Evolutionary conservation across 1,140 invertebrate genomes (phyloP).

Genomic region (Tetraneura akinire): DNA sequence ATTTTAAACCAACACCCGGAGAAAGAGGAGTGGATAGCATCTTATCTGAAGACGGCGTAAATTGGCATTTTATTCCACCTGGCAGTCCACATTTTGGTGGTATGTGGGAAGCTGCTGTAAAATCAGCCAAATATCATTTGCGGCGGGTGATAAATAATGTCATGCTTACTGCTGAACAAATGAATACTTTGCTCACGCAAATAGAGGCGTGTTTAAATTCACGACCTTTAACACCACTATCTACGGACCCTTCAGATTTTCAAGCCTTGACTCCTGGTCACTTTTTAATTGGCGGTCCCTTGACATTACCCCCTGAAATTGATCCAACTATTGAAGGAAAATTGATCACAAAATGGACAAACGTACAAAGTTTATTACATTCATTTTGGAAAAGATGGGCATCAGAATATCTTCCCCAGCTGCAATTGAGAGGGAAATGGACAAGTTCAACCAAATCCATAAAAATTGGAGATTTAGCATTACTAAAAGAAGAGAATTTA

Average conservation of each 20-base stretch:
- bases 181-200: constrained; percentile 53
- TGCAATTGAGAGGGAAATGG: constrained; percentile 41
- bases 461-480: constrained; percentile 3
- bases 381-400: constrained; percentile 35
- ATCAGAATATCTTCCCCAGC: constrained; percentile 22
- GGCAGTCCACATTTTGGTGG: constrained; percentile 42
- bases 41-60: not conserved
- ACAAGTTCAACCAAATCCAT: not conserved
- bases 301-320: not conserved
- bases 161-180: constrained; percentile 51
- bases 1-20: not conserved
- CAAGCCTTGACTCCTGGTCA: constrained; percentile 54
- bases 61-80: not conserved
- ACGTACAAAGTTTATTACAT: constrained; percentile 21
- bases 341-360: not conserved
- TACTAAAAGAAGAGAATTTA: constrained; percentile 17
- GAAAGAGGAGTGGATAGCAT: too few relatives aligned
- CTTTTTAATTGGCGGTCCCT: constrained; percentile 55
- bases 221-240: constrained; percentile 52
- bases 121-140: constrained; percentile 55
- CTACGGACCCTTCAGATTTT: constrained; percentile 52
- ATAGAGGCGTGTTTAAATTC: constrained; percentile 55
- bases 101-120: constrained; percentile 57
- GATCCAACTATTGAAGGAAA: too few relatives aligned
- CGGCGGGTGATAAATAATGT: constrained; percentile 46